Evolutionary conservation across 2,797 vertebrate species (phyloP).

Genomic region (Amphiprion clarkii): DNA sequence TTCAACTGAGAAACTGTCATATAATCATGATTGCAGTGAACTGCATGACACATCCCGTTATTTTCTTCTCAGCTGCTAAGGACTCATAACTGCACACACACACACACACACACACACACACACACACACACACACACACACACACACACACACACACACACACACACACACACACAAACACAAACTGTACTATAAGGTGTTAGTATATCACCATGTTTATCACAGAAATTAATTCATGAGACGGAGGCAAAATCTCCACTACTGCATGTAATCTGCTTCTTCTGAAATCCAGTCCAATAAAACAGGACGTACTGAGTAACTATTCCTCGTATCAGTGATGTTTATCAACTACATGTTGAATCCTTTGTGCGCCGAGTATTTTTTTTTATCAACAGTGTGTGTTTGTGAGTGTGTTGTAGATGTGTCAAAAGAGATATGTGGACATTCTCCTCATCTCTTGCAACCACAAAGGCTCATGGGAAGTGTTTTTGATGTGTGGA

Average conservation of each 20-base stretch:
- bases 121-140: conserved; percentile 2
- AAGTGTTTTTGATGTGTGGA: conserved; percentile 2
- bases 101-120: neutral
- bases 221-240: neutral
- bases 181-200: neutral
- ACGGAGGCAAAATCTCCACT: neutral
- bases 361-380: conserved; percentile 1
- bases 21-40: neutral
- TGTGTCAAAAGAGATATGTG: neutral
- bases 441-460: neutral
- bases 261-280: neutral
- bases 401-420: neutral
- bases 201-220: conserved; percentile 12
- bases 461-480: neutral
- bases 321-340: neutral
- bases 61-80: conserved; percentile 22
- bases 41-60: conserved; percentile 20
- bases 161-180: too few relatives aligned
- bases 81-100: neutral
- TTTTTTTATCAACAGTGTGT: neutral
- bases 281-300: conserved; percentile 21
- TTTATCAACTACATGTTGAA: neutral
- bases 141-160: too few relatives aligned
- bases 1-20: neutral
- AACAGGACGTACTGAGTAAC: conserved; percentile 28